Evolutionary conservation across 2,797 vertebrate species (phyloP).

Genomic region (Darevskia nairensis): DNA sequence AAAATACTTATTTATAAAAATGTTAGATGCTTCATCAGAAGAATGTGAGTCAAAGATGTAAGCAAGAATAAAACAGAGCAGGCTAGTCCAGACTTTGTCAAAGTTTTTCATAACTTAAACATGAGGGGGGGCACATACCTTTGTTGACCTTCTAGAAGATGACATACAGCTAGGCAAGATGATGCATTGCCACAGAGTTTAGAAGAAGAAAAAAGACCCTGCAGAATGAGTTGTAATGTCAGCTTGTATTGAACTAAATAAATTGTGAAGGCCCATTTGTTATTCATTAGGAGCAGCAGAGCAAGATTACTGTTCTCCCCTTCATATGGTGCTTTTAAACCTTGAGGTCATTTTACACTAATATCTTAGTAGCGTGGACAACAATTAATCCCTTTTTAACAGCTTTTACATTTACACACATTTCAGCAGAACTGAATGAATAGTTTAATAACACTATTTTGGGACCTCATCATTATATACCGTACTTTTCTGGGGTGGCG

Average conservation of each 20-base stretch:
- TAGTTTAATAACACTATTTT: conserved; percentile 3
- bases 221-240: conserved; percentile 75
- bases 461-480: no score
- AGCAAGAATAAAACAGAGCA: conserved; percentile 48
- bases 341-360: conserved; percentile 72
- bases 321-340: conserved; percentile 73
- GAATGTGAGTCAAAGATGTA: conserved; percentile 26
- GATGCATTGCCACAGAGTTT: conserved; percentile 72
- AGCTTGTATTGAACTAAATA: conserved; percentile 73
- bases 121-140: conserved; percentile 61
- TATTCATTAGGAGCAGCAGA: conserved; percentile 79
- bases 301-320: conserved; percentile 68
- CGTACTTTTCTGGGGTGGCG: conserved; percentile 12
- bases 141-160: conserved; percentile 75
- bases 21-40: conserved; percentile 43
- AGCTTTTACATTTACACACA: conserved; percentile 62
- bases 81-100: conserved; percentile 44
- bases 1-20: conserved; percentile 18
- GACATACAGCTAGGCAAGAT: conserved; percentile 76
- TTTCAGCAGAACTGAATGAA: conserved; percentile 57
- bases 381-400: conserved; percentile 71
- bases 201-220: conserved; percentile 56
- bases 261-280: conserved; percentile 78
- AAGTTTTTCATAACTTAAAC: conserved; percentile 58
- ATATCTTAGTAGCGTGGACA: conserved; percentile 68